A percentile compares a stretch with the other conserved stretches of the same genome.
Conservation (phyloP, 2,888 invertebrate genomes). For the Strigamia crassipes region DNA sequence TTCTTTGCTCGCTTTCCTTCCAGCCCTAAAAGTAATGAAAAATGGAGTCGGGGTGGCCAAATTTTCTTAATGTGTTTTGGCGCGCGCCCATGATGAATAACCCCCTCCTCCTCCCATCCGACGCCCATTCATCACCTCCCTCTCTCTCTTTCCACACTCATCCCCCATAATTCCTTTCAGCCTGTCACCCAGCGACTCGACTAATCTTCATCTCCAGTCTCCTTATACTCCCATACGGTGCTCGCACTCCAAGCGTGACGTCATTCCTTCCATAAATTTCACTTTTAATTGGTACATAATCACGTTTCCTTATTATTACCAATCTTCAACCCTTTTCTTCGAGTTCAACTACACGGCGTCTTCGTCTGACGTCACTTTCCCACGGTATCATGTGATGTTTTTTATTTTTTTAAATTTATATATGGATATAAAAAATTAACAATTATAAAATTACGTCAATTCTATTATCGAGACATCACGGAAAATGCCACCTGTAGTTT, state of each 20-base stretch:
- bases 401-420: not conserved
- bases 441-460: constrained; percentile 27
- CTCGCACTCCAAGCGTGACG: not conserved
- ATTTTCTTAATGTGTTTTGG: constrained; percentile 40
- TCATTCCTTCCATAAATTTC: constrained; percentile 2
- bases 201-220: constrained; percentile 38
- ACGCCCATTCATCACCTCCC: constrained; percentile 32
- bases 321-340: not conserved
- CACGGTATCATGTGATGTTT: constrained; percentile 10
- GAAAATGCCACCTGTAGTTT: constrained; percentile 17
- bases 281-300: constrained; percentile 25
- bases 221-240: not conserved
- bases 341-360: not conserved
- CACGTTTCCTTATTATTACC: constrained; percentile 8
- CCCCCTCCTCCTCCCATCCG: constrained; percentile 27
- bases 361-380: not conserved
- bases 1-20: not conserved
- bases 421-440: not conserved
- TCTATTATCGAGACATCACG: constrained; percentile 1
- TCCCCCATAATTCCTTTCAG: constrained; percentile 38
- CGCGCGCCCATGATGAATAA: constrained; percentile 42
- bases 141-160: constrained; percentile 27
- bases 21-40: constrained; percentile 18
- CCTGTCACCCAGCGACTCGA: constrained; percentile 32
- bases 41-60: constrained; percentile 38